A percentile compares a stretch with the other conserved stretches of the same genome.
Conservation (phyloP, 1,140 invertebrate genomes). For the Sinella curviseta region DNA sequence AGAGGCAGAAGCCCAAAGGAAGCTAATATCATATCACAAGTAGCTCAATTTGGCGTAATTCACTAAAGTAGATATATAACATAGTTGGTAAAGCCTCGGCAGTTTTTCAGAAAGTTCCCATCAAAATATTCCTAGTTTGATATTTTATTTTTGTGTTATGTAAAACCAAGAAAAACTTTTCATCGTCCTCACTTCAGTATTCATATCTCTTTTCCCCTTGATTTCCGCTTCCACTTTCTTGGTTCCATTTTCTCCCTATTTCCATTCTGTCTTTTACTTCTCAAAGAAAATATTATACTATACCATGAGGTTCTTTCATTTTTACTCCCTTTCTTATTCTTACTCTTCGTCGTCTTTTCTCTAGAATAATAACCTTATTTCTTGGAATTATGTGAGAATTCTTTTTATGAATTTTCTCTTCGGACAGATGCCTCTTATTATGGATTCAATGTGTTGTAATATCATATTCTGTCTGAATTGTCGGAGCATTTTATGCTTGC, state of each 20-base stretch:
- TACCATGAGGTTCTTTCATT: neutral
- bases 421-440: neutral
- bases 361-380: neutral
- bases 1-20: too few species aligned
- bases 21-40: too few species aligned
- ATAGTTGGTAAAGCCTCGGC: too few species aligned
- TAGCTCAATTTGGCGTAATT: too few species aligned
- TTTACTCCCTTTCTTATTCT: too few species aligned
- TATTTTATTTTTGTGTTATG: neutral
- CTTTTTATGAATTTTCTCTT: neutral
- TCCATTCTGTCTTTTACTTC: too few species aligned
- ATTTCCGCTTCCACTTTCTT: slow-evolving; percentile 12
- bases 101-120: neutral
- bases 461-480: too few species aligned
- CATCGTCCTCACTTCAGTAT: too few species aligned
- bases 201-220: slow-evolving; percentile 16
- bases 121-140: neutral
- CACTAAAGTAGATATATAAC: too few species aligned
- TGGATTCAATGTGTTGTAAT: too few species aligned
- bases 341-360: too few species aligned
- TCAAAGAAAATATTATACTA: neutral
- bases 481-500: neutral
- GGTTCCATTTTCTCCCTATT: neutral
- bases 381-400: neutral
- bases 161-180: too few species aligned